These are phyloP conservation scores for Cotesia congregata DNA, from an alignment of 2,888 invertebrate species.

Conservation along the genomic window DNA sequence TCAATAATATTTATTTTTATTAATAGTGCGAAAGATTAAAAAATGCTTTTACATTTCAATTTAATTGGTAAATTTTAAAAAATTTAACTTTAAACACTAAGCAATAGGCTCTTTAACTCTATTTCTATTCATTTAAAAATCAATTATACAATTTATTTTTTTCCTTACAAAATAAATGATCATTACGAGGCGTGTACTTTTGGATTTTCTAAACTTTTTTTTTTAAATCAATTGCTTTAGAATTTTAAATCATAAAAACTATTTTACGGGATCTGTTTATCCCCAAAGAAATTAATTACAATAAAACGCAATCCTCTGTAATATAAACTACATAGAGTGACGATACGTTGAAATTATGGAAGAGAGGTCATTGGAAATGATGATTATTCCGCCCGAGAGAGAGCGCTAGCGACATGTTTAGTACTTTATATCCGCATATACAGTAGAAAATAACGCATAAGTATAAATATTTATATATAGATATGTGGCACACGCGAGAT, in stretches of 20 bases:
- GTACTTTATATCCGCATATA: conserved; percentile 15
- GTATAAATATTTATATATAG: conserved; percentile 36
- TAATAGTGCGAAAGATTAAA: too few species aligned
- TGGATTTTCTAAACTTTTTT: not conserved
- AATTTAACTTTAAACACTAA: too few species aligned
- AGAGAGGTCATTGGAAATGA: conserved; percentile 40
- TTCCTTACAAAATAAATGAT: not conserved
- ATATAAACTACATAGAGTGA: not conserved
- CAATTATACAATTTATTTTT: too few species aligned
- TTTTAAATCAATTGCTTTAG: not conserved
- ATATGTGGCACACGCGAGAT: conserved; percentile 53
- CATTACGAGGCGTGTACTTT: not conserved
- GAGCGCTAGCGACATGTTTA: not conserved
- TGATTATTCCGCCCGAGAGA: conserved; percentile 57
- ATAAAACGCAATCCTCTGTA: too few species aligned
- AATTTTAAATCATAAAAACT: too few species aligned
- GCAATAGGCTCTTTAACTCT: too few species aligned
- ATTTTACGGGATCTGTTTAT: too few species aligned
- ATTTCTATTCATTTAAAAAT: too few species aligned
- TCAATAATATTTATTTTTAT: too few species aligned
- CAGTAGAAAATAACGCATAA: conserved; percentile 18
- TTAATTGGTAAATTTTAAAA: too few species aligned
- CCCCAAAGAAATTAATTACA: too few species aligned
- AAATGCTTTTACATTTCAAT: too few species aligned
- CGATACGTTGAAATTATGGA: not conserved